Evolutionary conservation across 1,140 invertebrate species (phyloP), one percentile per base, ranked within the genome.

Genomic region (Procambarus virginalis): DNA sequence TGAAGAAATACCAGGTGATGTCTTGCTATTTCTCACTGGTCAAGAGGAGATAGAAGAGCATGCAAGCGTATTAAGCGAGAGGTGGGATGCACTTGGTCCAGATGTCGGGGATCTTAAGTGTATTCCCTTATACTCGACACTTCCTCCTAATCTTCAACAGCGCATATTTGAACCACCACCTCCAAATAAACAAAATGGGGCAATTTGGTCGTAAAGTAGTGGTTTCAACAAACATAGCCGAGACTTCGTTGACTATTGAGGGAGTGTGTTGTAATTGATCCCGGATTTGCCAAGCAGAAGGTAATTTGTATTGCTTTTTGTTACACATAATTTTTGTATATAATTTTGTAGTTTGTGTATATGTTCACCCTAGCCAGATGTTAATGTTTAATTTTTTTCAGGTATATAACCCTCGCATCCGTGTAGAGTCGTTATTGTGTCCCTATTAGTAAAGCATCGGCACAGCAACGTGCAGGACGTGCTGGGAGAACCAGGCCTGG

Each of bases 251-350:
- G 5, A 99, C 99, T 1, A 99, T 99, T 93, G 99, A 99, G 93
- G 99, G 99, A 88, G 98, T 99, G 99, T 99, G 8, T 99, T 95
- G 99, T 99, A 1, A 99, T 99, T 93, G 99, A 99, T 95, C 99
- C 99, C n/a, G 99, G 99, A 20, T 99, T 99, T 95, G 98, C 99
- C 0, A 99, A 99, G 94, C 99, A 99, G 94, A 99, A 99, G 95
- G 97, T 96, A 94, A 89, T 60, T 92, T 34, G 9, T 55, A 58
- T 81, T 20, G 68, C 79, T 45, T n/a, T 84, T 84, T 77, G 2
- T 77, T 46, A 45, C 12, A 2, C 45, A 22, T n/a, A 46, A 77
- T 77, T 68, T 78, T 9, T 48, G 77, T 10, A 79, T 34, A 45
- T 6, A 17, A 45, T 78, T 9, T 46, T 78, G 76, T 45, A 77